A percentile compares a stretch with the other conserved stretches of the same genome.
These are phyloP conservation scores for Bos javanicus DNA, from an alignment of 2,113 vertebrate genomes.

Conservation along the genomic window DNA sequence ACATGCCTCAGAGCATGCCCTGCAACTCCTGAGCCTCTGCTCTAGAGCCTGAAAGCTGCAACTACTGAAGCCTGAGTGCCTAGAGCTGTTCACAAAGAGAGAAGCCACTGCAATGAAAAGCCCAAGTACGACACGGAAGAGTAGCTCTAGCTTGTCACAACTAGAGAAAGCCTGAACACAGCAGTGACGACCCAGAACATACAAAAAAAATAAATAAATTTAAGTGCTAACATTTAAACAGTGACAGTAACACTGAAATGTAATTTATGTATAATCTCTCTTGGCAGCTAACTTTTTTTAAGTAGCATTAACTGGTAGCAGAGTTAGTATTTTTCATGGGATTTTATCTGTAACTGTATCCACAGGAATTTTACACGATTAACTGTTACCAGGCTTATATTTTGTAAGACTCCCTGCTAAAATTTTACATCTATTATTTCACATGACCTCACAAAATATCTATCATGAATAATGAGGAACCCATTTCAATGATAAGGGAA, in stretches of 20 bases:
- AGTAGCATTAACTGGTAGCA: not conserved
- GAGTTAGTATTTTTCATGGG: not conserved
- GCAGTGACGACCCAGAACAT: not conserved
- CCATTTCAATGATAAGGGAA: not conserved
- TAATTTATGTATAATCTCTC: not conserved
- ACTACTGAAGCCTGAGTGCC: not conserved
- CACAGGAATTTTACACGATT: not conserved
- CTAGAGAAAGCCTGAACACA: not conserved
- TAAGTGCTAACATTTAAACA: not conserved
- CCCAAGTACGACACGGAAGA: not conserved
- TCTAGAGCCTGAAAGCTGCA: not conserved
- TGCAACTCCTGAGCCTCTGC: not conserved
- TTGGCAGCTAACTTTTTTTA: not conserved
- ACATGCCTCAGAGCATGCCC: not conserved
- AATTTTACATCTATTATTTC: not conserved
- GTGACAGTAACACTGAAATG: not conserved
- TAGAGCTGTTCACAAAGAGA: not conserved
- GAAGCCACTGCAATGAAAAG: not conserved
- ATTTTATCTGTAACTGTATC: not conserved
- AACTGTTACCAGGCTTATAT: not conserved
- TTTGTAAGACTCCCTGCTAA: not conserved
- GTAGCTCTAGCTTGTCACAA: not conserved
- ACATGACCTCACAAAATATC: not conserved
- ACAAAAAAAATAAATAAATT: not conserved
- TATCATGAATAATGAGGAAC: not conserved